Conservation (phyloP, 2,113 vertebrate genomes). For the Siphamia tubifer region DNA sequence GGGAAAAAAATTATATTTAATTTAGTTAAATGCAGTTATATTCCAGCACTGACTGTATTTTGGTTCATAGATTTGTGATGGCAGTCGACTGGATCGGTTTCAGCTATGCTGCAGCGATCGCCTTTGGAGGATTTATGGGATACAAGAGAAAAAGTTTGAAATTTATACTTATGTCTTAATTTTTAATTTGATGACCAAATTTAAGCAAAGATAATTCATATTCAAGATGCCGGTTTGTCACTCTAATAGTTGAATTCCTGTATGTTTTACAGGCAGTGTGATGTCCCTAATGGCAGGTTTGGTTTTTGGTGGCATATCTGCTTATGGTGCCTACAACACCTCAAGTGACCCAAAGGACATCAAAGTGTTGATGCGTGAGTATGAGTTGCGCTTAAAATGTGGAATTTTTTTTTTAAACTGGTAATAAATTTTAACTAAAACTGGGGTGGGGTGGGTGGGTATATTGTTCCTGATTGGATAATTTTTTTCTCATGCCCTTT, state of each 20-base stretch:
- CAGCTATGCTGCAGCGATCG: constrained; percentile 85
- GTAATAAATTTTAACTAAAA: too few species aligned
- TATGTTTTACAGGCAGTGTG: constrained; percentile 86
- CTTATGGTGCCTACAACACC: constrained; percentile 87
- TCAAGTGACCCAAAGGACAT: constrained; percentile 83
- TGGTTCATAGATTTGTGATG: constrained; percentile 60
- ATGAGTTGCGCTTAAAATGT: neutral
- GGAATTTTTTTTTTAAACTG: too few species aligned
- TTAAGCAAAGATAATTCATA: neutral
- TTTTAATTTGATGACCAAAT: neutral
- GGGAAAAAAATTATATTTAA: too few species aligned
- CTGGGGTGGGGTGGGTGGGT: too few species aligned
- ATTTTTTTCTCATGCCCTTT: too few species aligned
- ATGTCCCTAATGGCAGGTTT: constrained; percentile 90
- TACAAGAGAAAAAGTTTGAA: constrained; percentile 89
- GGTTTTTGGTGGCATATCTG: constrained; percentile 85
- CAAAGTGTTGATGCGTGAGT: constrained; percentile 89
- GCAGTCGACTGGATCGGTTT: constrained; percentile 91
- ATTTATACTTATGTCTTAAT: neutral
- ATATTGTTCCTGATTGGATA: too few species aligned
- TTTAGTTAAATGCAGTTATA: too few species aligned
- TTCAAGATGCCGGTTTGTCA: neutral
- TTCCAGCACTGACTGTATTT: neutral
- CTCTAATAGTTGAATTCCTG: too few species aligned
- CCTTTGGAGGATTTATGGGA: constrained; percentile 86